Evolutionary conservation across 2,797 vertebrate species (phyloP).

Genomic region (Parambassis ranga): DNA sequence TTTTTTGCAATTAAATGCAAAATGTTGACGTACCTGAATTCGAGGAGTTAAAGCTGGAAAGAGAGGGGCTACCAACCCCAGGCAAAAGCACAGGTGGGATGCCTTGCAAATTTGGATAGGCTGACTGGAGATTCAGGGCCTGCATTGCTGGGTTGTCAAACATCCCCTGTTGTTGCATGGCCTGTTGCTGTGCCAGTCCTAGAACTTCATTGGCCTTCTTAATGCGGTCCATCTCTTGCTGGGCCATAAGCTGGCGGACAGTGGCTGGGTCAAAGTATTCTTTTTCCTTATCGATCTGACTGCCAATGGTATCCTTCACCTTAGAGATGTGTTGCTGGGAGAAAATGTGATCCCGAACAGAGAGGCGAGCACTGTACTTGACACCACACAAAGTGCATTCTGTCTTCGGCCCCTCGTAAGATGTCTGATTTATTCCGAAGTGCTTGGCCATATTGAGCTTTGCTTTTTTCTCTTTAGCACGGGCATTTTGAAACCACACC

Average conservation of each 20-base stretch:
- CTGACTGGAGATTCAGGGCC: slow-evolving; percentile 94
- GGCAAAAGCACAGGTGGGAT: slow-evolving; percentile 97
- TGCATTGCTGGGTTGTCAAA: slow-evolving; percentile 95
- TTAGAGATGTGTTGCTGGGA: slow-evolving; percentile 99
- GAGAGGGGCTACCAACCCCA: slow-evolving; percentile 95
- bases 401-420: slow-evolving; percentile 97
- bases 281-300: slow-evolving; percentile 99
- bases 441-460: slow-evolving; percentile 99
- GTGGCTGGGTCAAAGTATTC: slow-evolving; percentile 99
- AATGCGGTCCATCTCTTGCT: slow-evolving; percentile 99
- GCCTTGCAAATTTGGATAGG: slow-evolving; percentile 95
- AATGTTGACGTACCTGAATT: slow-evolving; percentile 91
- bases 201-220: slow-evolving; percentile 99
- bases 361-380: slow-evolving; percentile 98
- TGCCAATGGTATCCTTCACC: slow-evolving; percentile 99
- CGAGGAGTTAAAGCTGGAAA: slow-evolving; percentile 97
- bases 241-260: slow-evolving; percentile 98
- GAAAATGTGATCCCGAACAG: slow-evolving; percentile 99
- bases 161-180: slow-evolving; percentile 93
- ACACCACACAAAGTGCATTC: slow-evolving; percentile 99
- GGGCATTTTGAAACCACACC: slow-evolving; percentile 99
- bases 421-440: slow-evolving; percentile 99
- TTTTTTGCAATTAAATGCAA: too few species aligned
- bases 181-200: slow-evolving; percentile 93
- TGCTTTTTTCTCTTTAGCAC: slow-evolving; percentile 99